Percentiles rank a stretch among this genome's conserved stretches.
These are phyloP conservation scores for Kryptolebias ocellatus DNA, from an alignment of 2,797 vertebrate species.

Conservation along the genomic window DNA sequence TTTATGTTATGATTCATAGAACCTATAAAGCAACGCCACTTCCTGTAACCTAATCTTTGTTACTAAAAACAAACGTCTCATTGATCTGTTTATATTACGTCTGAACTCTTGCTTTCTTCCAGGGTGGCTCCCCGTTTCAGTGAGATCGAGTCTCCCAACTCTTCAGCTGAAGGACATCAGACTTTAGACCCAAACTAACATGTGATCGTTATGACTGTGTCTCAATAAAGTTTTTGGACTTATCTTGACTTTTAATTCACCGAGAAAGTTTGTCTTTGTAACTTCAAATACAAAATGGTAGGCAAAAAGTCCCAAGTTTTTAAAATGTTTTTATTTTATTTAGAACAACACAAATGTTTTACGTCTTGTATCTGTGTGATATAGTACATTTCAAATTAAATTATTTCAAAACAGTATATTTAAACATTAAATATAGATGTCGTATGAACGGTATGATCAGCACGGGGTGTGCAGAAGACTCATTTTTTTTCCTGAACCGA, in stretches of 20 bases:
- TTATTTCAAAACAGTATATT: constrained; percentile 82
- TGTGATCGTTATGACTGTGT: not conserved
- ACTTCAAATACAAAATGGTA: constrained; percentile 27
- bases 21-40: too few relatives aligned
- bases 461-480: constrained; percentile 54
- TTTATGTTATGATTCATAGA: too few relatives aligned
- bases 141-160: constrained; percentile 18
- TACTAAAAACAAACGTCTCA: too few relatives aligned
- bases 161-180: constrained; percentile 8
- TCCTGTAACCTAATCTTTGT: too few relatives aligned
- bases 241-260: not conserved
- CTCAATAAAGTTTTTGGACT: constrained; percentile 2
- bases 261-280: constrained; percentile 7
- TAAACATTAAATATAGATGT: constrained; percentile 81
- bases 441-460: constrained; percentile 66
- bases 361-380: constrained; percentile 79
- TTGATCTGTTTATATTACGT: too few relatives aligned
- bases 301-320: constrained; percentile 46
- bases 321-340: constrained; percentile 65
- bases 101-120: constrained; percentile 20
- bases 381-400: constrained; percentile 85
- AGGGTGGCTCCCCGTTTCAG: constrained; percentile 66
- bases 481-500: constrained; percentile 44
- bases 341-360: constrained; percentile 82
- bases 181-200: not conserved